phyloP scores from a whole-genome alignment of 2,797 vertebrate genomes.

The Gymnoscopelus braueri region DNA sequence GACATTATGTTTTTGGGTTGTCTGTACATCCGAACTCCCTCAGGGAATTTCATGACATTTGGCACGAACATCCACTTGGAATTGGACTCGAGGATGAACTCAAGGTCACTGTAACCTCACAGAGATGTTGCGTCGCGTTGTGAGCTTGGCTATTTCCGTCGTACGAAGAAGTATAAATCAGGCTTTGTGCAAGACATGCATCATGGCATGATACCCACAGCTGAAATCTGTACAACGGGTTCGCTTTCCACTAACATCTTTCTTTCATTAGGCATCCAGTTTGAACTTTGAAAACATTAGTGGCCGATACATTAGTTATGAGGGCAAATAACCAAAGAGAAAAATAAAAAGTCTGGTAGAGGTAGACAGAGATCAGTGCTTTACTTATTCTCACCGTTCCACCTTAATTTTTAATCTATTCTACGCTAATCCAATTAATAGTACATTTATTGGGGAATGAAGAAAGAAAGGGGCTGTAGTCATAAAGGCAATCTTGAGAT shows the following conservation, averaged over 20 bases:
- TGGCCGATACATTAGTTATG: constrained; percentile 51
- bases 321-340: constrained; percentile 7
- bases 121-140: too few relatives aligned
- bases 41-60: too few relatives aligned
- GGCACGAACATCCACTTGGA: too few relatives aligned
- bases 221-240: background rate
- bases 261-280: constrained; percentile 41
- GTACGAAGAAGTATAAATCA: too few relatives aligned
- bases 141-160: too few relatives aligned
- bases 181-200: too few relatives aligned
- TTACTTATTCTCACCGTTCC: background rate
- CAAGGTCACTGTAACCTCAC: too few relatives aligned
- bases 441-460: constrained; percentile 19
- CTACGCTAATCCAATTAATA: constrained; percentile 22
- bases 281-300: constrained; percentile 37
- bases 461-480: background rate
- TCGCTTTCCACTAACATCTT: constrained; percentile 45
- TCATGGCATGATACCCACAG: background rate
- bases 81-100: too few relatives aligned
- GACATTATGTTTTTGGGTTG: too few relatives aligned
- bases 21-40: too few relatives aligned
- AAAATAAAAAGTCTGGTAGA: constrained; percentile 2
- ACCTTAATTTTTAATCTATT: background rate
- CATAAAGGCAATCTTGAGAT: constrained; percentile 2
- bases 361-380: constrained; percentile 6